Evolutionary conservation across 2,888 invertebrate species (phyloP), one percentile per base, ranked within the genome.

Genomic region (Malacosoma neustria): DNA sequence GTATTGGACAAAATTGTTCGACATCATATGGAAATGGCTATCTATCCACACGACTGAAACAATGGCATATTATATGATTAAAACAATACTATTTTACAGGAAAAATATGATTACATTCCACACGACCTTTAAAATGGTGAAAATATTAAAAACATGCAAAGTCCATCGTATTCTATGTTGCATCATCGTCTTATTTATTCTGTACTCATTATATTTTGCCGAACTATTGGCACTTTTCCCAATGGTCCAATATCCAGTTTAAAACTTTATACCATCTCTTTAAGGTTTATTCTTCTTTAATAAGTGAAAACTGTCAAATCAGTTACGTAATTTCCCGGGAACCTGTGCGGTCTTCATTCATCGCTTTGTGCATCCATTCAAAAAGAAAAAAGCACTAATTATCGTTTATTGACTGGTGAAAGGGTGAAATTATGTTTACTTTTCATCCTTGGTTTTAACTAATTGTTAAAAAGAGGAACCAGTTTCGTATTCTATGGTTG

Each of bases 141-240:
- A n/a, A n/a, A n/a, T n/a, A n/a, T n/a, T n/a, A n/a, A n/a, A n/a
- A n/a, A n/a, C n/a, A n/a, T n/a, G n/a, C n/a, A n/a, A n/a, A n/a
- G n/a, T 32, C 22, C 9, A 22, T 22, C 22, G 22, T 22, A 22
- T 5, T 22, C 22, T 22, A 11, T 36, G 49, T 71, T 75, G 65
- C 75, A 57, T 75, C 75, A 72, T 47, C 38, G 53, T 61, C 65
- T 69, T 62, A 65, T 56, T 64, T 57, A 53, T 51, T 32, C 34
- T 45, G 45, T 48, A 51, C 54, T 54, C 54, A 54, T 53, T 43
- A 48, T 51, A 22, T 61, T 63, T 63, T 41, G 49, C 53, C 57
- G 58, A 62, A 64, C 41, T 43, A 53, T 65, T 74, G 74, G 74
- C 74, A 72, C 45, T 37, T 45, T 48, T 64, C 73, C 70, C 69